Evolutionary conservation across 2,888 invertebrate genomes (phyloP).

Genomic region (Poecilus cupreus): DNA sequence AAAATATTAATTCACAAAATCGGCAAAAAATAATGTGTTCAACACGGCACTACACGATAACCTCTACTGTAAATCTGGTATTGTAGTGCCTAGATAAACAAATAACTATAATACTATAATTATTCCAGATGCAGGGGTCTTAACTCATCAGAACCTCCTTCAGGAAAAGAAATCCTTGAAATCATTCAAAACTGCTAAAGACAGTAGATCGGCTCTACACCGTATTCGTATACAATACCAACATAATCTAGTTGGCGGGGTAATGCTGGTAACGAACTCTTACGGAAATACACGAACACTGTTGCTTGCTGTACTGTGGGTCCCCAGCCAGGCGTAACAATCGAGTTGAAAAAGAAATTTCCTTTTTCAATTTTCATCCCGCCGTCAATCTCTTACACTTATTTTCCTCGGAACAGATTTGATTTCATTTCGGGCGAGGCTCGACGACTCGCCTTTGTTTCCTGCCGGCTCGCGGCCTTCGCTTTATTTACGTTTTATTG

Average conservation of each 20-base stretch:
- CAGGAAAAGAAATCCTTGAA: too few species aligned
- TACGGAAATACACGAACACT: conserved; percentile 48
- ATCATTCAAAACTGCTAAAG: neutral
- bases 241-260: conserved; percentile 66
- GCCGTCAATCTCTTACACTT: conserved; percentile 73
- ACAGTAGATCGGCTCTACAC: too few species aligned
- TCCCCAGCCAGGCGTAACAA: conserved; percentile 71
- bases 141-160: too few species aligned
- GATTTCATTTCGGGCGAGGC: conserved; percentile 70
- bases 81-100: too few species aligned
- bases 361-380: conserved; percentile 74
- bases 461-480: conserved; percentile 58
- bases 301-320: conserved; percentile 32
- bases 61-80: too few species aligned
- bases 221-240: conserved; percentile 66
- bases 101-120: too few species aligned
- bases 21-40: too few species aligned
- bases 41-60: too few species aligned
- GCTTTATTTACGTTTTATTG: conserved; percentile 71
- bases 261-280: conserved; percentile 54
- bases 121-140: too few species aligned
- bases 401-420: conserved; percentile 73
- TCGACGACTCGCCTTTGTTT: conserved; percentile 66
- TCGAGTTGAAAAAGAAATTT: conserved; percentile 74
- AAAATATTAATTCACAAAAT: too few species aligned